These are phyloP conservation scores for Synanthedon andrenaeformis DNA, from an alignment of 2,888 invertebrate species.

Conservation along the genomic window DNA sequence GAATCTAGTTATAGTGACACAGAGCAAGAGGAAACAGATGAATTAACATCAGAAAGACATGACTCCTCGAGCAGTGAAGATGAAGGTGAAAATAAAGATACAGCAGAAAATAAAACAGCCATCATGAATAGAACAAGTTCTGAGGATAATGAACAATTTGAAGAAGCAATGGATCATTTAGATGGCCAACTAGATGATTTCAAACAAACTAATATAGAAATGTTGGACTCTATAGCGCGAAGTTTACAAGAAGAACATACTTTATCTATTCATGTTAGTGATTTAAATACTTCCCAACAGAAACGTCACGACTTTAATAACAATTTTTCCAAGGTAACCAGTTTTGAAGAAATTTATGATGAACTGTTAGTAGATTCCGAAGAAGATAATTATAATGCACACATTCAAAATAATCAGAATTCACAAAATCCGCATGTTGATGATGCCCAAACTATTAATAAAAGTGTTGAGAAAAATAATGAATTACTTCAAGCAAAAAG, in stretches of 20 bases:
- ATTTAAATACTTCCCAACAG: constrained; percentile 8
- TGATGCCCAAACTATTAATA: neutral
- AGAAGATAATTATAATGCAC: constrained; percentile 8
- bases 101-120: constrained; percentile 8
- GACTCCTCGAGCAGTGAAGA: constrained; percentile 32
- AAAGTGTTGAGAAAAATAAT: neutral
- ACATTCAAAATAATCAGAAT: neutral
- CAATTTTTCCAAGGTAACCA: constrained; percentile 42
- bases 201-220: constrained; percentile 50
- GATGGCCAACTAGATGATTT: constrained; percentile 48
- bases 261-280: constrained; percentile 26
- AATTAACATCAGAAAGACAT: constrained; percentile 46
- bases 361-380: constrained; percentile 21
- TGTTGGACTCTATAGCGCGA: constrained; percentile 56
- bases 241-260: constrained; percentile 53
- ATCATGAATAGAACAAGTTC: constrained; percentile 42
- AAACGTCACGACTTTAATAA: constrained; percentile 41
- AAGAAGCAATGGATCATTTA: constrained; percentile 61
- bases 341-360: constrained; percentile 61
- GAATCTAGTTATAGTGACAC: constrained; percentile 63
- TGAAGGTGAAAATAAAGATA: constrained; percentile 11
- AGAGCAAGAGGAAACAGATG: constrained; percentile 42
- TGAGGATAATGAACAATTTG: constrained; percentile 60
- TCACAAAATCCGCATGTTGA: neutral
- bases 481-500: neutral